Conservation (phyloP, 1,140 invertebrate genomes). For the Caenorhabditis tropicalis region DNA sequence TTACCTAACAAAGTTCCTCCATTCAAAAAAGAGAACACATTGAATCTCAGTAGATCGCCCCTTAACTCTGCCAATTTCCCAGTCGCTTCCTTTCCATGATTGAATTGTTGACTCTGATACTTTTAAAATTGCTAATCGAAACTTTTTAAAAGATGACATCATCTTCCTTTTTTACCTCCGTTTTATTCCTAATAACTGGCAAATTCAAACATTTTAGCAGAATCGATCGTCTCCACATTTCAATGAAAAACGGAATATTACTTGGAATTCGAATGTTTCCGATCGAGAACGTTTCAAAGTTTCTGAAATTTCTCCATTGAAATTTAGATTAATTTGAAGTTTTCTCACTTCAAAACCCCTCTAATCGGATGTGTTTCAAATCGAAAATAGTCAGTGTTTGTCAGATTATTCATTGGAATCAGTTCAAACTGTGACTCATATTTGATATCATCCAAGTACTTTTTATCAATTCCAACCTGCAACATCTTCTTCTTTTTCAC, state of each 20-base stretch:
- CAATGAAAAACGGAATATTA: not conserved
- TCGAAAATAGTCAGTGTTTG: conserved; percentile 11
- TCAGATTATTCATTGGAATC: not conserved
- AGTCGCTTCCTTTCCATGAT: not conserved
- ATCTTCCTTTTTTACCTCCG: not conserved
- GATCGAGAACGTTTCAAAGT: not conserved
- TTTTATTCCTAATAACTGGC: not conserved
- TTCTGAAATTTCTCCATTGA: not conserved
- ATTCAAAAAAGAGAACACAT: conserved; percentile 23
- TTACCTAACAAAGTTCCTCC: conserved; percentile 4
- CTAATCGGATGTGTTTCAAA: not conserved
- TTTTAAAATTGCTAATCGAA: conserved; percentile 1
- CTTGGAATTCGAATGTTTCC: not conserved
- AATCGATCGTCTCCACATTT: not conserved
- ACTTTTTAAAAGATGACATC: conserved; percentile 21
- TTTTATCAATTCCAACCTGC: not conserved
- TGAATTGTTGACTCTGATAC: not conserved
- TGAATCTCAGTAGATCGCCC: not conserved
- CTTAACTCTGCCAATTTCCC: not conserved
- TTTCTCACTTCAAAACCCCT: not conserved
- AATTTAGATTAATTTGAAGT: not conserved
- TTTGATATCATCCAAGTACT: not conserved
- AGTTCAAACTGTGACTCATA: not conserved
- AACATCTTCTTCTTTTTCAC: not conserved
- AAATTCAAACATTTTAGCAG: not conserved